Percentiles rank a stretch among this genome's conserved stretches.
These are phyloP conservation scores for Plebejus anna DNA, from an alignment of 2,888 invertebrate genomes.

Conservation along the genomic window DNA sequence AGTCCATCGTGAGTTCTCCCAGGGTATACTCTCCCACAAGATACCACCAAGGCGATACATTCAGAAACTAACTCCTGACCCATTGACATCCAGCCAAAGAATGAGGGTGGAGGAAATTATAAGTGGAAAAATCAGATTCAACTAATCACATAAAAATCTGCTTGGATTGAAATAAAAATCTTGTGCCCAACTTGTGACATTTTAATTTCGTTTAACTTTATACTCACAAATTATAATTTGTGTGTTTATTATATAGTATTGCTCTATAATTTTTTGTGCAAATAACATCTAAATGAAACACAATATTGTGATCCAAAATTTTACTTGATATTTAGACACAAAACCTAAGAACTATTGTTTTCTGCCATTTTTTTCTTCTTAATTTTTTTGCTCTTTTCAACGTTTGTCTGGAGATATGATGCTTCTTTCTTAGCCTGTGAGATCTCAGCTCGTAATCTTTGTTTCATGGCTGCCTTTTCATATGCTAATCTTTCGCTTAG, in stretches of 20 bases:
- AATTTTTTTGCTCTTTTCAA: slow-evolving; percentile 87
- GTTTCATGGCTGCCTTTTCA: slow-evolving; percentile 93
- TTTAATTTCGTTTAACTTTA: too few relatives aligned
- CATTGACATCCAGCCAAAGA: slow-evolving; percentile 58
- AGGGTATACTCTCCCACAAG: slow-evolving; percentile 73
- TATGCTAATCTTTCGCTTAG: slow-evolving; percentile 95
- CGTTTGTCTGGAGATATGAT: slow-evolving; percentile 90
- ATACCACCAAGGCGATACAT: slow-evolving; percentile 69
- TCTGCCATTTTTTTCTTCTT: slow-evolving; percentile 50
- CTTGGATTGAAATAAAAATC: too few relatives aligned
- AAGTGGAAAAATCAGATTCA: slow-evolving; percentile 58
- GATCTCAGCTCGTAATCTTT: slow-evolving; percentile 91
- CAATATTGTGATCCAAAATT: neutral
- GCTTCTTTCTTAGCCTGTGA: slow-evolving; percentile 95
- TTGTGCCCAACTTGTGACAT: too few relatives aligned
- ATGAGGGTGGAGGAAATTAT: slow-evolving; percentile 72
- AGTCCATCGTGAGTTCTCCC: slow-evolving; percentile 82
- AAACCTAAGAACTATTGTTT: slow-evolving; percentile 26
- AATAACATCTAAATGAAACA: neutral
- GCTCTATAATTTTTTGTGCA: neutral
- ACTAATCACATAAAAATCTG: neutral
- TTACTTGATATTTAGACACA: slow-evolving; percentile 6
- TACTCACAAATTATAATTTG: too few relatives aligned
- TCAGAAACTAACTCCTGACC: slow-evolving; percentile 66
- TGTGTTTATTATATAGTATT: too few relatives aligned